Evolutionary conservation across 2,888 invertebrate species (phyloP).

Genomic region (Xylophagus ater): DNA sequence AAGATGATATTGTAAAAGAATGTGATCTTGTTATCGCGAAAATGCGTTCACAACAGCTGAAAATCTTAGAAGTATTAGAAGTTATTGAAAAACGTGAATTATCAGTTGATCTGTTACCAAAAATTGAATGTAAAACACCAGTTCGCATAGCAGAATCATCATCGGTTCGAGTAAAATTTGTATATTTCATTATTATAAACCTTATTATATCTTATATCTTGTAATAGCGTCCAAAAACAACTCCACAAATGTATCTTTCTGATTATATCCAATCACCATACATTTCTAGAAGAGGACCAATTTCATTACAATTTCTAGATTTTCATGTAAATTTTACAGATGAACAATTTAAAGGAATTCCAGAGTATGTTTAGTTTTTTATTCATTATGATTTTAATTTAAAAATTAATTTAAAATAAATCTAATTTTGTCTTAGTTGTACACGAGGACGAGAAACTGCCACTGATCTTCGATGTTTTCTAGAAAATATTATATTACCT

Average conservation of each 20-base stretch:
- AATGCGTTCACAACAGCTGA: constrained; percentile 22
- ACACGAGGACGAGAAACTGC: constrained; percentile 26
- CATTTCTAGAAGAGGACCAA: constrained; percentile 20
- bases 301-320: constrained; percentile 25
- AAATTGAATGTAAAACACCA: neutral
- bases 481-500: constrained; percentile 22
- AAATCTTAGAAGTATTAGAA: constrained; percentile 15
- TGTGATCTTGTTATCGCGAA: constrained; percentile 19
- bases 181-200: too few relatives aligned
- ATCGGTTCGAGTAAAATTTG: too few relatives aligned
- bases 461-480: constrained; percentile 24
- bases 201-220: too few relatives aligned
- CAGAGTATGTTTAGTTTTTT: constrained; percentile 21
- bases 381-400: neutral
- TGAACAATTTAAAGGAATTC: constrained; percentile 24
- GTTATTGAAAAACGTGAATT: neutral
- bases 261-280: constrained; percentile 25
- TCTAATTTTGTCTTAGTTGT: constrained; percentile 20
- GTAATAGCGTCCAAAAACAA: too few relatives aligned
- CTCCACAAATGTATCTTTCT: constrained; percentile 23
- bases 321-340: constrained; percentile 23
- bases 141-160: too few relatives aligned
- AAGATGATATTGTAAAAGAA: constrained; percentile 15
- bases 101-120: neutral
- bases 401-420: neutral